Evolutionary conservation across 1,140 invertebrate genomes (phyloP).

Genomic region (Cyphomyrmex costatus): DNA sequence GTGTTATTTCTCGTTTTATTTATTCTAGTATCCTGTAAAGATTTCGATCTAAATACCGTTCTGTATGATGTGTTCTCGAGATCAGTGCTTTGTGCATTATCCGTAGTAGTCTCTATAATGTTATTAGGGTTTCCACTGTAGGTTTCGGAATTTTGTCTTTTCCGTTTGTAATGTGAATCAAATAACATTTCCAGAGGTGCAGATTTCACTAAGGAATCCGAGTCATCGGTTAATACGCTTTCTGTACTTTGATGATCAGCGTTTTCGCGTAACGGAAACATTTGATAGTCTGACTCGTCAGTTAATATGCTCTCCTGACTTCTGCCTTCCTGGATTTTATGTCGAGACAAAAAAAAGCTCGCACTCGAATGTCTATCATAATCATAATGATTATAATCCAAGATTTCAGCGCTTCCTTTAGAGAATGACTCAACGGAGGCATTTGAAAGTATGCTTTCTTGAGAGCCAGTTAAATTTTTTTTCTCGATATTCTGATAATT

Average conservation of each 20-base stretch:
- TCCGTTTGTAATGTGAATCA: slow-evolving; percentile 85
- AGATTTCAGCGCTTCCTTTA: slow-evolving; percentile 84
- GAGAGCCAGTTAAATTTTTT: slow-evolving; percentile 87
- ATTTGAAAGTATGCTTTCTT: slow-evolving; percentile 92
- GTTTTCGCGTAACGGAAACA: slow-evolving; percentile 82
- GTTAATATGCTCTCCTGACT: slow-evolving; percentile 93
- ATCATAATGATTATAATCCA: slow-evolving; percentile 89
- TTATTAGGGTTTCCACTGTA: slow-evolving; percentile 80
- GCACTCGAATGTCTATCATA: slow-evolving; percentile 87
- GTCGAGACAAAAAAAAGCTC: slow-evolving; percentile 86
- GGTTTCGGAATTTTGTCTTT: slow-evolving; percentile 82
- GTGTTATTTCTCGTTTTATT: slow-evolving; percentile 69
- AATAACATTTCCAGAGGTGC: slow-evolving; percentile 91
- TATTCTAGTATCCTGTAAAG: slow-evolving; percentile 85
- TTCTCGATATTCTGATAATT: slow-evolving; percentile 75
- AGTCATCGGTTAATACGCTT: slow-evolving; percentile 86
- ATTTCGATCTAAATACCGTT: slow-evolving; percentile 85
- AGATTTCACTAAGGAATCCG: slow-evolving; percentile 89
- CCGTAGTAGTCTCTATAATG: slow-evolving; percentile 47
- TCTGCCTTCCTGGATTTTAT: slow-evolving; percentile 88
- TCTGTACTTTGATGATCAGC: slow-evolving; percentile 84
- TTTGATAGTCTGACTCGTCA: slow-evolving; percentile 90
- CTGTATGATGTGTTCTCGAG: slow-evolving; percentile 39
- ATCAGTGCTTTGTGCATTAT: slow-evolving; percentile 20
- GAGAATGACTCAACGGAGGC: slow-evolving; percentile 85